phyloP scores from a whole-genome alignment of 30 jellyfish, hydroid and myxozoan species.

The Aurelia sp. region DNA sequence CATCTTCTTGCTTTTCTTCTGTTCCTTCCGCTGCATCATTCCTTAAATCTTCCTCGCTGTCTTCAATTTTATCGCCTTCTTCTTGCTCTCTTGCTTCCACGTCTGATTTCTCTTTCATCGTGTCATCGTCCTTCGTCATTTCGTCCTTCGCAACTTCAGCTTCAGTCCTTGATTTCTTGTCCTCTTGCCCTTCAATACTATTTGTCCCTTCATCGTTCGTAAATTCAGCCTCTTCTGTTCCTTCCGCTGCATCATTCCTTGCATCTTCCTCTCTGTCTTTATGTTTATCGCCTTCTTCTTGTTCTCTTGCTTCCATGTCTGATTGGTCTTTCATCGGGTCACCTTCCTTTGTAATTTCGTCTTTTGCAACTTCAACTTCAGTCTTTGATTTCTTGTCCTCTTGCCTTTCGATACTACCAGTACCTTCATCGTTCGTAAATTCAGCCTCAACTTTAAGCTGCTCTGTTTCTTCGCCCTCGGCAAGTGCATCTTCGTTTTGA shows the following conservation, averaged over 20 bases:
- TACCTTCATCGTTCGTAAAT: neutral
- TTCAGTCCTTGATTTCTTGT: neutral
- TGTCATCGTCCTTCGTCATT: slow-evolving; percentile 14
- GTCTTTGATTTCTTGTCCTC: slow-evolving; percentile 12
- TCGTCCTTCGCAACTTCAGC: neutral
- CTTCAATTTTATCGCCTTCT: neutral
- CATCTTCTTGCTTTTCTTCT: neutral
- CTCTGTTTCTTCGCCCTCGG: slow-evolving; percentile 1
- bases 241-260: neutral
- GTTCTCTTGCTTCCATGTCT: neutral
- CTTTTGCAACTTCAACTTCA: slow-evolving; percentile 4
- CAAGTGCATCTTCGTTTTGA: slow-evolving; percentile 4
- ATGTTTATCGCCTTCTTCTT: neutral
- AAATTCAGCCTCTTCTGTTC: neutral
- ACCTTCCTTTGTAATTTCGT: slow-evolving; percentile 5
- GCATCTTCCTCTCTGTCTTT: slow-evolving; percentile 1
- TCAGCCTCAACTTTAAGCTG: neutral
- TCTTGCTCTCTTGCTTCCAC: neutral
- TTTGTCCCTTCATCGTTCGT: neutral
- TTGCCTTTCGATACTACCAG: neutral
- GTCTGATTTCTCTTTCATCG: neutral
- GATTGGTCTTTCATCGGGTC: slow-evolving; percentile 11
- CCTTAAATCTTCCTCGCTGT: neutral
- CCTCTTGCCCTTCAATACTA: slow-evolving; percentile 11
- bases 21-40: neutral